Percentiles rank a stretch among this genome's conserved stretches.
phyloP scores from a whole-genome alignment of 2,888 invertebrate species.

The Meloe dianella region DNA sequence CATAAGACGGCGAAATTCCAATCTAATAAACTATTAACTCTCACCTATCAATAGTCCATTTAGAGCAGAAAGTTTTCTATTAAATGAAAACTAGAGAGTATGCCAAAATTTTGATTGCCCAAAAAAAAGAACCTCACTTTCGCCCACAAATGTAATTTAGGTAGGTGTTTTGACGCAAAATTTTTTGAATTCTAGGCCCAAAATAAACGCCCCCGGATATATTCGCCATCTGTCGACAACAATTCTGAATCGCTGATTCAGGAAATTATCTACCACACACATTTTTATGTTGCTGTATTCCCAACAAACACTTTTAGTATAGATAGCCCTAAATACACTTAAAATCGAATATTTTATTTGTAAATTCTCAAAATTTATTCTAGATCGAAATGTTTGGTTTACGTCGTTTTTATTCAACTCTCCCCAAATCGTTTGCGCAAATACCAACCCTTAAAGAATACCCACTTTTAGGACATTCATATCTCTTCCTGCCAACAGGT shows the following conservation, averaged over 20 bases:
- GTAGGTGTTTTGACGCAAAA: background rate
- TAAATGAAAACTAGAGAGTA: background rate
- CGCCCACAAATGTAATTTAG: too few relatives aligned
- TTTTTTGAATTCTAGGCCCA: background rate
- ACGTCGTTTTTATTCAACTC: background rate
- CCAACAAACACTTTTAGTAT: background rate
- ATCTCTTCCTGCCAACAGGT: constrained; percentile 56
- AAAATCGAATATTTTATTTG: background rate
- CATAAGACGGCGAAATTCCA: constrained; percentile 38
- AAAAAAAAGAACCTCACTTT: too few relatives aligned
- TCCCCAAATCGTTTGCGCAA: constrained; percentile 39
- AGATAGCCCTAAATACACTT: background rate
- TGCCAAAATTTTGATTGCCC: background rate
- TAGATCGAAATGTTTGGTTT: background rate
- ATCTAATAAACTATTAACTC: constrained; percentile 17
- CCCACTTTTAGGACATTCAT: constrained; percentile 54
- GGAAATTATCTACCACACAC: background rate
- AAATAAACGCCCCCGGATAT: background rate
- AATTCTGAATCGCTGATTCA: background rate
- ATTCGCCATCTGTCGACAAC: background rate
- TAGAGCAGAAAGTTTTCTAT: constrained; percentile 7
- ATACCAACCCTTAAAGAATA: constrained; percentile 47
- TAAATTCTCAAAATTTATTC: background rate
- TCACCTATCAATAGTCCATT: constrained; percentile 7
- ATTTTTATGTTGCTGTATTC: background rate